Percentiles rank a stretch among this genome's conserved stretches.
phyloP scores from a whole-genome alignment of 64 coral and sea anemone species.

The Pachyseris speciosa region DNA sequence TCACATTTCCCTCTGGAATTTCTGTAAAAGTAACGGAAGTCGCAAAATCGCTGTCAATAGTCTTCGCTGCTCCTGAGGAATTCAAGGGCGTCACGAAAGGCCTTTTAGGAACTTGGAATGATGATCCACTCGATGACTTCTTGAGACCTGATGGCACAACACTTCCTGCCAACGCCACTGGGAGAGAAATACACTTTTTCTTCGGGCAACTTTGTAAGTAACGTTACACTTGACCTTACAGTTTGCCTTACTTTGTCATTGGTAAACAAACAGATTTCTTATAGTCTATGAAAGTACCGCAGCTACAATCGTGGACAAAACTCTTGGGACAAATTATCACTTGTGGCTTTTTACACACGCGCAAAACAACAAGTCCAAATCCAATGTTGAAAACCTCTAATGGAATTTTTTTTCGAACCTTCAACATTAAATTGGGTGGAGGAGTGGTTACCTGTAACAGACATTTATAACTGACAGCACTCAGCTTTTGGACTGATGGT shows the following conservation, averaged over 20 bases:
- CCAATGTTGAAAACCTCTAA: too few species aligned
- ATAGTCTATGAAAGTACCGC: background rate
- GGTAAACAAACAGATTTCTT: background rate
- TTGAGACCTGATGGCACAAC: constrained; percentile 31
- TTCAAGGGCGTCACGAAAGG: constrained; percentile 49
- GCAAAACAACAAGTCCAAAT: too few species aligned
- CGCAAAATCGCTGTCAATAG: constrained; percentile 25
- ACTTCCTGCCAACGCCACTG: constrained; percentile 21
- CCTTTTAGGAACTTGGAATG: constrained; percentile 68
- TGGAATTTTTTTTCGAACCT: too few species aligned
- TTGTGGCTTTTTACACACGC: too few species aligned
- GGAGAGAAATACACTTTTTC: constrained; percentile 65
- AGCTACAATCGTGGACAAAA: too few species aligned
- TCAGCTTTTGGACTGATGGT: too few species aligned
- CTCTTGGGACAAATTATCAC: too few species aligned
- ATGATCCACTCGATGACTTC: constrained; percentile 26
- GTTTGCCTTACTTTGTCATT: background rate
- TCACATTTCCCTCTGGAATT: constrained; percentile 51
- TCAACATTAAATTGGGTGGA: too few species aligned
- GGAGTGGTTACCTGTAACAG: too few species aligned
- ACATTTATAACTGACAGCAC: too few species aligned
- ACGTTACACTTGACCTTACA: too few species aligned
- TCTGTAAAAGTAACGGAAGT: constrained; percentile 37
- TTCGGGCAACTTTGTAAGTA: constrained; percentile 74
- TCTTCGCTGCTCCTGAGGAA: constrained; percentile 19